phyloP scores from a whole-genome alignment of 2,797 vertebrate genomes.

The Pseudochirops corinnae region DNA sequence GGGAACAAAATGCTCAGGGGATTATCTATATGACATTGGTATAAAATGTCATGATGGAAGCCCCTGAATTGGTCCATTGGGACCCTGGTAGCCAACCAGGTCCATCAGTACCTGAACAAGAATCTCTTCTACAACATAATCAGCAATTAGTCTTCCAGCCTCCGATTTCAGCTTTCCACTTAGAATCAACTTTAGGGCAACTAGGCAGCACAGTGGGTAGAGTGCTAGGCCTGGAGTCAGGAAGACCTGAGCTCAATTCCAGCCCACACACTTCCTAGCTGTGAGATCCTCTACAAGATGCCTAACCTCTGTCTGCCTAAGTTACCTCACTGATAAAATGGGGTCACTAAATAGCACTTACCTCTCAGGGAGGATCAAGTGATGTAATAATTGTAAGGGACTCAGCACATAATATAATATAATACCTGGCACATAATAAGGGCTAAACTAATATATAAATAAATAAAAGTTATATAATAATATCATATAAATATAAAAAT shows the following conservation, averaged over 20 bases:
- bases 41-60: no score
- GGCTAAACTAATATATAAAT: not conserved
- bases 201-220: not conserved
- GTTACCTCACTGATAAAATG: not conserved
- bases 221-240: not conserved
- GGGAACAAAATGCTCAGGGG: no score
- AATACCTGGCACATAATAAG: not conserved
- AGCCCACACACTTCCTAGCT: not conserved
- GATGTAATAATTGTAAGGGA: not conserved
- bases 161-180: not conserved
- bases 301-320: not conserved
- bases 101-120: no score
- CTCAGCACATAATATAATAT: not conserved
- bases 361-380: not conserved
- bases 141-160: not conserved
- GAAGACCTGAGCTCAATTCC: not conserved
- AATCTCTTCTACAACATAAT: no score
- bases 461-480: no score
- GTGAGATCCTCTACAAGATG: not conserved
- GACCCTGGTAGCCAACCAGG: no score
- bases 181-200: not conserved
- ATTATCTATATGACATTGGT: no score
- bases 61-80: no score
- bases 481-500: no score
- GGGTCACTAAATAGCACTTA: not conserved